phyloP scores from a whole-genome alignment of 2,113 vertebrate genomes.

The Phrynosoma blainvillii region DNA sequence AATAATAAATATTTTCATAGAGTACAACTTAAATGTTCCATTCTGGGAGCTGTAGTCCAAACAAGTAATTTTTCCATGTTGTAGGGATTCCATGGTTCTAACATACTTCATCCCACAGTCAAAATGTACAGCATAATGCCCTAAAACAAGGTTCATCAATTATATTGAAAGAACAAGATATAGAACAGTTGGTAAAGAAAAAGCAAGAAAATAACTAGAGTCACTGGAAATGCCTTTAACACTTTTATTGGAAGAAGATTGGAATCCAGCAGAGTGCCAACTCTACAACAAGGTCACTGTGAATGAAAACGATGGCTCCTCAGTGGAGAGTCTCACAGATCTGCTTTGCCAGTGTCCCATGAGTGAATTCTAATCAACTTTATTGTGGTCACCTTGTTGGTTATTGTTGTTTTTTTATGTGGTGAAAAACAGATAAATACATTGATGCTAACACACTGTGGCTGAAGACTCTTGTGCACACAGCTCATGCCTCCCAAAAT shows the following conservation, averaged over 20 bases:
- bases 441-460: background rate
- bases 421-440: background rate
- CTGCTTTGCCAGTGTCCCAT: constrained; percentile 1
- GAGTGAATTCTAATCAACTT: background rate
- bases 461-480: background rate
- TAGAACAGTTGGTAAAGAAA: background rate
- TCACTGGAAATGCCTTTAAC: constrained; percentile 9
- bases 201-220: constrained; percentile 2
- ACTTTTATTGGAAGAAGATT: background rate
- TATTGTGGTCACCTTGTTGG: background rate
- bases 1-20: no score
- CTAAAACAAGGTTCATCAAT: background rate
- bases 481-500: background rate
- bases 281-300: constrained; percentile 19
- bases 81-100: no score
- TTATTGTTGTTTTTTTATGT: background rate
- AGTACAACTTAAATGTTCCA: no score
- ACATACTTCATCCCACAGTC: background rate
- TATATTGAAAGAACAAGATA: background rate
- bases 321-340: background rate
- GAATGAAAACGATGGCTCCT: constrained; percentile 43
- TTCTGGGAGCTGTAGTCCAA: no score
- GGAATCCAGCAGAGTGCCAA: background rate
- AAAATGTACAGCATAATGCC: background rate
- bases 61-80: no score